Base-by-base conservation (phyloP, 1,140 invertebrate genomes). In the Pseudomyrmex sp. region DNA sequence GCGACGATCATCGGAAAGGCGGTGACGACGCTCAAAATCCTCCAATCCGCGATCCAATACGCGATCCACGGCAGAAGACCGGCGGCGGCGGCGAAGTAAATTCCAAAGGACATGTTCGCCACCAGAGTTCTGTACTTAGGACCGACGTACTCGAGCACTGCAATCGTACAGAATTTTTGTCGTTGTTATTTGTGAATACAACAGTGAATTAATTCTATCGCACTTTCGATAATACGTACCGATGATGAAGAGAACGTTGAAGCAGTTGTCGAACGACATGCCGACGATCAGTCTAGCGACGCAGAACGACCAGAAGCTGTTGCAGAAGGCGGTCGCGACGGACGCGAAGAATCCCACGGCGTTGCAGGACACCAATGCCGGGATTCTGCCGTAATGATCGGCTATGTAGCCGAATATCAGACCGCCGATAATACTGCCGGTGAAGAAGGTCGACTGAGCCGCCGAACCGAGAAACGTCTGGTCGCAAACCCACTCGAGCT, bases 191-290 rank as follows among this genome's bases (percentile, higher is more conserved):
- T 18, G 13, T 20, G 20, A 15, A 74, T 26, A 3, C 26, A 26
- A 2, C 3, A 26, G 26, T 4, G 26, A 26, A 26, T 26, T 26
- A 26, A 26, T 54, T 18, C 3, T 46, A 20, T 46, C 13, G 4
- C 13, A n/a, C 10, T 9, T 15, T n/a, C 15, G 5, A 59, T 69
- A 13, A 70, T 50, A 7, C 95, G 96, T 94, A 98, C 97, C 97
- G 82, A 98, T 95, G 88, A 98, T 98, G 90, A 98, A 98, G 96
- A 98, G 98, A 96, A 98, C 98, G 61, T 97, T 98, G 92, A 98
- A 98, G 89, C 97, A 97, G 91, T 98, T 98, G 92, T 98, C 97
- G 89, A 98, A 98, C 0, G 97, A 97, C 69, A 98, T 95, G 26
- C 98, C 98, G 0, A 98, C 97, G 44, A 98, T 94, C 92, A 98